These are phyloP conservation scores for Calonectris borealis DNA, from an alignment of 2,113 vertebrate species.

Conservation along the genomic window DNA sequence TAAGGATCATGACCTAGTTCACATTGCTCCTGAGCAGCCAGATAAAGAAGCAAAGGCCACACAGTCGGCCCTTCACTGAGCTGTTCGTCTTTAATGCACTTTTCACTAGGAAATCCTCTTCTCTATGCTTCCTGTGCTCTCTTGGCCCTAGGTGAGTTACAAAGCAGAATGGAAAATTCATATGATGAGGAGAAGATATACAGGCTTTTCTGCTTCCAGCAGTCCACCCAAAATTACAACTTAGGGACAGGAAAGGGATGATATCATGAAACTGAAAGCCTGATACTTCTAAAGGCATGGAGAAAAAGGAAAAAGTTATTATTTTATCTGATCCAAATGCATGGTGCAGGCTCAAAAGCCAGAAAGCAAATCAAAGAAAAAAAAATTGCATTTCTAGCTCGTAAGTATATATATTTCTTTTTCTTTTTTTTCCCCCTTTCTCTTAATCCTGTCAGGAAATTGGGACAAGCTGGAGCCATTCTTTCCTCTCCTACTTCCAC, in stretches of 20 bases:
- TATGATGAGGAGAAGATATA: not conserved
- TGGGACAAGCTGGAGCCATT: conserved; percentile 8
- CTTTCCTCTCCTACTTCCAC: not conserved
- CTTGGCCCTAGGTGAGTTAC: conserved; percentile 15
- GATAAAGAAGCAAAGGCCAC: not conserved
- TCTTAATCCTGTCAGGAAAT: conserved; percentile 47
- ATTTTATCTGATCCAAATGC: conserved; percentile 14
- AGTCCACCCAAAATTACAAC: conserved; percentile 54
- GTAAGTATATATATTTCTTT: not conserved
- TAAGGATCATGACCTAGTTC: not conserved
- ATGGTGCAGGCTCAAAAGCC: not conserved
- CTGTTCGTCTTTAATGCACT: not conserved
- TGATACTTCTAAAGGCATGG: not conserved
- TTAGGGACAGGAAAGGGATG: conserved; percentile 27
- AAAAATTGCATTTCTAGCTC: not conserved
- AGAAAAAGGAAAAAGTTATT: not conserved
- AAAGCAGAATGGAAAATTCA: conserved; percentile 4
- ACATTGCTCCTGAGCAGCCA: not conserved
- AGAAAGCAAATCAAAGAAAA: not conserved
- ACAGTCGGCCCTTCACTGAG: not conserved
- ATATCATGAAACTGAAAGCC: conserved; percentile 4
- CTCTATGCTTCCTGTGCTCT: not conserved
- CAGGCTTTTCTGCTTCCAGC: conserved; percentile 24
- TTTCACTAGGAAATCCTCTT: not conserved
- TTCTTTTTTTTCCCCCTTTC: not conserved